phyloP scores from a whole-genome alignment of 2,113 vertebrate species.

The Ptilonorhynchus violaceus region DNA sequence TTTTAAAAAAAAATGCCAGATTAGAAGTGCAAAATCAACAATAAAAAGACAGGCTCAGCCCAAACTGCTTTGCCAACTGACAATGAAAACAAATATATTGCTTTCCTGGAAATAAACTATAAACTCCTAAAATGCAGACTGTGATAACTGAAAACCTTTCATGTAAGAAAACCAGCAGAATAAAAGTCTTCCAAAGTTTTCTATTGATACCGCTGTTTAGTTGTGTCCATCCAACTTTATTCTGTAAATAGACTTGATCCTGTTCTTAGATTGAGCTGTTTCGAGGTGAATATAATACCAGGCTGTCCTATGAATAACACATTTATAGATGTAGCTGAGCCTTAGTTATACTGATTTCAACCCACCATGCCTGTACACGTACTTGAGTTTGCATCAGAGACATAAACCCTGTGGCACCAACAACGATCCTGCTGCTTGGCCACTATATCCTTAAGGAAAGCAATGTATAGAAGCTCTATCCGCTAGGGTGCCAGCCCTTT shows the following conservation, averaged over 20 bases:
- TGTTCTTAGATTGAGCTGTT: background rate
- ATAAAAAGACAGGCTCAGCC: background rate
- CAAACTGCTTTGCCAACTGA: background rate
- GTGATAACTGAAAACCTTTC: background rate
- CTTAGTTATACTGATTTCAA: background rate
- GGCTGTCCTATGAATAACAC: background rate
- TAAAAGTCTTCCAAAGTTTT: background rate
- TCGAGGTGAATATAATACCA: background rate
- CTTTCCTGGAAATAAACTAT: background rate
- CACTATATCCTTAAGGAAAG: background rate
- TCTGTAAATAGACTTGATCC: background rate
- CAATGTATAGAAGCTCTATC: accelerated
- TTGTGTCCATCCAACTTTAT: background rate
- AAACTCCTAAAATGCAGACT: background rate
- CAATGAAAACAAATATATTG: background rate
- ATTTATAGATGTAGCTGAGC: background rate
- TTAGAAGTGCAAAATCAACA: background rate
- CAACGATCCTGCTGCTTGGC: background rate
- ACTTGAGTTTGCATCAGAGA: background rate
- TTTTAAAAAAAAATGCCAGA: background rate
- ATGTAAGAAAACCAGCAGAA: background rate
- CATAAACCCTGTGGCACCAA: background rate
- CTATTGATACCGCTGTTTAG: background rate
- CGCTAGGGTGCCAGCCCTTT: background rate
- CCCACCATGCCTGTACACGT: background rate